Conservation (phyloP, 2,797 vertebrate genomes). For the Gorsachius magnificus region DNA sequence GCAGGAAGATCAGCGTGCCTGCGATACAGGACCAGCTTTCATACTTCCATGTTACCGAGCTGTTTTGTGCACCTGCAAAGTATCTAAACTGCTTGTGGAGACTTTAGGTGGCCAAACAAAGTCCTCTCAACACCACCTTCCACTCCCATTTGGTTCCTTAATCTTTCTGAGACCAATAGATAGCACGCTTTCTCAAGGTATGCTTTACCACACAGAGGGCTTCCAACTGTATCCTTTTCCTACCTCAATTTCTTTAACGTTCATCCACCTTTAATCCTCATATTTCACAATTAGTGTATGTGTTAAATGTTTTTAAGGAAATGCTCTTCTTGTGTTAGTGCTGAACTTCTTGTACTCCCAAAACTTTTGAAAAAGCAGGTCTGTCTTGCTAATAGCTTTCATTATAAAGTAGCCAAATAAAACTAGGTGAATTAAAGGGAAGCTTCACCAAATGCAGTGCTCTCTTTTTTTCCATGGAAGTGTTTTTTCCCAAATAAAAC, state of each 20-base stretch:
- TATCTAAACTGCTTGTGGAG: background rate
- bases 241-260: background rate
- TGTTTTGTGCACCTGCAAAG: background rate
- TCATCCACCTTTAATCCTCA: background rate
- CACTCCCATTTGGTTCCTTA: background rate
- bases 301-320: background rate
- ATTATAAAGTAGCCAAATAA: background rate
- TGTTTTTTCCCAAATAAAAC: background rate
- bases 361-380: background rate
- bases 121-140: background rate
- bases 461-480: background rate
- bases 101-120: background rate
- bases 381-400: background rate
- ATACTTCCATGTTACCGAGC: background rate
- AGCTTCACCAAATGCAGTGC: background rate
- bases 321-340: background rate
- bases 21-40: background rate
- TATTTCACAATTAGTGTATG: background rate
- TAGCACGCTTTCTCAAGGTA: background rate
- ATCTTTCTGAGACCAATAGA: background rate
- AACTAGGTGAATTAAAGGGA: background rate
- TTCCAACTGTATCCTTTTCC: background rate
- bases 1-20: rapidly evolving
- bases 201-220: background rate
- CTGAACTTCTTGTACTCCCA: background rate